A percentile compares a stretch with the other conserved stretches of the same genome.
Conservation (phyloP, 53 echinoderm and acorn worm species). For the Luidia sarsii region DNA sequence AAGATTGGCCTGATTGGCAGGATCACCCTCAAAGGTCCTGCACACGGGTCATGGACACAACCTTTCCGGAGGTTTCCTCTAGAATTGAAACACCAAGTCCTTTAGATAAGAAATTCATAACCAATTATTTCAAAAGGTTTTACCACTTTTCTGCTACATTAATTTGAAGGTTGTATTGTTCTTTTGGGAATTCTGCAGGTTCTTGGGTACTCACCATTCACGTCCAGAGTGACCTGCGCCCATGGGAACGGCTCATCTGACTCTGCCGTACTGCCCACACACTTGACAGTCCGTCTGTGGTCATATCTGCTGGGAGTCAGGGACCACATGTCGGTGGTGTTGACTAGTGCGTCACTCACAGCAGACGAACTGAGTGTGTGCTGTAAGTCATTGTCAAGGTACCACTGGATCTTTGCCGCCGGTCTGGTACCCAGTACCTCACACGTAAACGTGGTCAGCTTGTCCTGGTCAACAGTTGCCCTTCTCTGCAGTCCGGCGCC, state of each 20-base stretch:
- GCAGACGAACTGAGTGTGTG: not conserved
- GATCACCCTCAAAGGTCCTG: no score
- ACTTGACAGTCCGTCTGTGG: constrained; percentile 5
- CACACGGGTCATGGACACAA: no score
- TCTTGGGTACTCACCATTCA: constrained; percentile 23
- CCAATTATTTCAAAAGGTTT: no score
- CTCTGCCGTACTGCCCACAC: constrained; percentile 18
- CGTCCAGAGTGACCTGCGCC: not conserved
- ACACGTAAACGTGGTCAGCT: not conserved
- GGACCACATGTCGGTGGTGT: not conserved
- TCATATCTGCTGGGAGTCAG: constrained; percentile 9
- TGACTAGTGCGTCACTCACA: not conserved
- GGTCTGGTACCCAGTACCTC: not conserved
- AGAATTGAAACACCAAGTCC: no score
- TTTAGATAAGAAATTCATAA: no score
- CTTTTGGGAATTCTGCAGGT: no score
- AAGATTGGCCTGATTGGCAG: no score
- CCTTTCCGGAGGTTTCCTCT: no score
- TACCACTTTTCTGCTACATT: no score
- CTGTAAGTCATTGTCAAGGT: not conserved
- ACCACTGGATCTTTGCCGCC: not conserved
- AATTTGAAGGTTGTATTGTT: no score
- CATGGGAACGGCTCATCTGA: not conserved
- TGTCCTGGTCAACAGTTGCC: not conserved
- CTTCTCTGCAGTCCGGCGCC: not conserved